These are phyloP conservation scores for Aphidius ervi DNA, from an alignment of 1,140 invertebrate species.

Conservation along the genomic window DNA sequence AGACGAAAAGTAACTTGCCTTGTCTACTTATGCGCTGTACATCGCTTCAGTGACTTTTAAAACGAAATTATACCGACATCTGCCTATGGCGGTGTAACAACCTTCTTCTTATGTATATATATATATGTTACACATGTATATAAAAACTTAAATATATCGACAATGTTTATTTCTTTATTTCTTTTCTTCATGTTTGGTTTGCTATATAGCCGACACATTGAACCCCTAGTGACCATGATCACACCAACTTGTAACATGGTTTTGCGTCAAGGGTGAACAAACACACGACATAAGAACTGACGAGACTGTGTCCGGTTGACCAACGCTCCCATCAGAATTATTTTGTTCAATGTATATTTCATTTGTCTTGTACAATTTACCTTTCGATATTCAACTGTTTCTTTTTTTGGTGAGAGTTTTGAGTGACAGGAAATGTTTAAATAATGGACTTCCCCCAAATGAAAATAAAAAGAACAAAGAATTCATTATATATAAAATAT, in stretches of 20 bases:
- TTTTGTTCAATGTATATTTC: not conserved
- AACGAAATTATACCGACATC: slow-evolving; percentile 53
- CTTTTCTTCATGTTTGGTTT: no score
- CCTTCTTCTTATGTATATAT: slow-evolving; percentile 34
- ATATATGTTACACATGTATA: not conserved
- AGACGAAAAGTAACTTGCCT: slow-evolving; percentile 50
- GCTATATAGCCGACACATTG: not conserved
- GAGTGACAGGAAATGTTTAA: not conserved
- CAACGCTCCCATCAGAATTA: not conserved
- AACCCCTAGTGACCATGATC: not conserved
- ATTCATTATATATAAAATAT: slow-evolving; percentile 1
- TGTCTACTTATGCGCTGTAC: slow-evolving; percentile 51
- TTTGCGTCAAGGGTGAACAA: slow-evolving; percentile 45
- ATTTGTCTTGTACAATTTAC: not conserved
- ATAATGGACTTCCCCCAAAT: not conserved
- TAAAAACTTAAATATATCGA: no score
- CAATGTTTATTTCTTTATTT: not conserved
- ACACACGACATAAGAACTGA: slow-evolving; percentile 40
- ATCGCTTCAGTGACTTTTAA: slow-evolving; percentile 50
- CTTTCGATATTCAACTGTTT: no score
- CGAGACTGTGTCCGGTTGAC: slow-evolving; percentile 12
- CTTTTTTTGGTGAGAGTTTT: not conserved
- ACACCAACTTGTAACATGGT: no score
- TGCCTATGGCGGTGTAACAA: slow-evolving; percentile 36
- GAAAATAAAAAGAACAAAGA: not conserved